Conservation (phyloP, 2,888 invertebrate genomes). For the Hydriomena furcata region DNA sequence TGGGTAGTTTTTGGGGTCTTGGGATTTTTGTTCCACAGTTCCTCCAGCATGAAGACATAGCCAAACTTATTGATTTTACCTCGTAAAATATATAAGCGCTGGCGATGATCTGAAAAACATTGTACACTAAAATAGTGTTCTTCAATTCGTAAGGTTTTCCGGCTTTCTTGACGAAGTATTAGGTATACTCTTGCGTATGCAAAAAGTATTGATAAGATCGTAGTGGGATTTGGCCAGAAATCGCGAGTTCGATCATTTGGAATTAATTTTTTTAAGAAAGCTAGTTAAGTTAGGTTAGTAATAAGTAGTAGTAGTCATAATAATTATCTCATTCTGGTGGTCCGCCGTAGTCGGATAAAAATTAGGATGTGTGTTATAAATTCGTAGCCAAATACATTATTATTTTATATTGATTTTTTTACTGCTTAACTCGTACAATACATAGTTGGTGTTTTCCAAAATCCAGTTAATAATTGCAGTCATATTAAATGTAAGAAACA, state of each 20-base stretch:
- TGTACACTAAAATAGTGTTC: conserved; percentile 87
- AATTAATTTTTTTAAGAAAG: no score
- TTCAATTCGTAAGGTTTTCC: conserved; percentile 86
- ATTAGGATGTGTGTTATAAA: no score
- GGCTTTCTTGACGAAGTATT: conserved; percentile 35
- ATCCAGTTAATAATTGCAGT: conserved; percentile 6
- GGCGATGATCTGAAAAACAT: conserved; percentile 85
- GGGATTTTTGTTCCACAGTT: no score
- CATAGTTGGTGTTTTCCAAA: conserved; percentile 28
- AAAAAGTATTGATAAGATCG: conserved; percentile 21
- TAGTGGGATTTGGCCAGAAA: conserved; percentile 29
- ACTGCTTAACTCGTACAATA: conserved; percentile 42
- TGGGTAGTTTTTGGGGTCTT: no score
- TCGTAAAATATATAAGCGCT: conserved; percentile 30
- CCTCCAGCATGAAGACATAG: no score
- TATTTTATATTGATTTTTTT: conserved; percentile 10
- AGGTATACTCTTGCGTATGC: no score
- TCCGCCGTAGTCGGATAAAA: no score
- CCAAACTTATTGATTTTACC: no score
- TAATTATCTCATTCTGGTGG: no score
- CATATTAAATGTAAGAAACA: background rate
- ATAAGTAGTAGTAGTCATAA: no score
- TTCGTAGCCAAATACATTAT: no score
- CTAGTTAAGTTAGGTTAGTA: no score
- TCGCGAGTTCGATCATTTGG: conserved; percentile 40